Evolutionary conservation across 2,113 vertebrate species (phyloP).

Genomic region (Turnix velox): DNA sequence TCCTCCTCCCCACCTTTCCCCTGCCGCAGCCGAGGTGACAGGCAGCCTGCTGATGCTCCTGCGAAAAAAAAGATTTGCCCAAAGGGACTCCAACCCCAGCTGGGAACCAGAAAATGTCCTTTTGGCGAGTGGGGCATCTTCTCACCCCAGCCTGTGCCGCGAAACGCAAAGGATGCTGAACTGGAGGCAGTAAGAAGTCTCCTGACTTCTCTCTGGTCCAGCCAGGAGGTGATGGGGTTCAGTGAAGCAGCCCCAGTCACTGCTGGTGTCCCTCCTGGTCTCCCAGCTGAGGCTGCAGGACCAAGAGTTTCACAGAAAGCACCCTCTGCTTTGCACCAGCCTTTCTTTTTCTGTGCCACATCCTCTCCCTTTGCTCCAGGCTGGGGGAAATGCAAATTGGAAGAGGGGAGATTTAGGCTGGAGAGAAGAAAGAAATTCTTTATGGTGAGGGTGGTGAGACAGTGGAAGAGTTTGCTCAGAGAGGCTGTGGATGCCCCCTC

Average conservation of each 20-base stretch:
- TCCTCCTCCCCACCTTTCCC: not conserved
- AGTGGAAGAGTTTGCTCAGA: too few relatives aligned
- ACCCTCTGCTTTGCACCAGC: not conserved
- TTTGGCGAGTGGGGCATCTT: not conserved
- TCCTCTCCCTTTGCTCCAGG: not conserved
- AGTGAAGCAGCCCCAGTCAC: accelerated
- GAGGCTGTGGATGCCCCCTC: too few relatives aligned
- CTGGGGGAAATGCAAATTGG: too few relatives aligned
- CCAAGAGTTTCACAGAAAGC: not conserved
- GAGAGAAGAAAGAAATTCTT: too few relatives aligned
- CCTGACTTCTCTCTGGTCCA: not conserved
- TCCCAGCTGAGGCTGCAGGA: not conserved
- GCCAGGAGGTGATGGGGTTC: accelerated
- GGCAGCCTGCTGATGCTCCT: accelerated
- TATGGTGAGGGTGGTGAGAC: too few relatives aligned
- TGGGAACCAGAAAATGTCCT: accelerated
- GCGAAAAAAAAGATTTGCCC: too few relatives aligned
- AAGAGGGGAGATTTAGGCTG: too few relatives aligned
- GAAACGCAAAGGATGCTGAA: not conserved
- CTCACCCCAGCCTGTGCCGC: not conserved
- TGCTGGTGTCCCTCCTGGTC: not conserved
- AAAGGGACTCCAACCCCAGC: not conserved
- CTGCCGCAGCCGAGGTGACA: not conserved
- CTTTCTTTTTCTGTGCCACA: not conserved
- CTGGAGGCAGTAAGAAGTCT: not conserved